A percentile compares a stretch with the other conserved stretches of the same genome.
Conservation (phyloP, 2,888 invertebrate genomes). For the Drosophila pseudotakahashii region DNA sequence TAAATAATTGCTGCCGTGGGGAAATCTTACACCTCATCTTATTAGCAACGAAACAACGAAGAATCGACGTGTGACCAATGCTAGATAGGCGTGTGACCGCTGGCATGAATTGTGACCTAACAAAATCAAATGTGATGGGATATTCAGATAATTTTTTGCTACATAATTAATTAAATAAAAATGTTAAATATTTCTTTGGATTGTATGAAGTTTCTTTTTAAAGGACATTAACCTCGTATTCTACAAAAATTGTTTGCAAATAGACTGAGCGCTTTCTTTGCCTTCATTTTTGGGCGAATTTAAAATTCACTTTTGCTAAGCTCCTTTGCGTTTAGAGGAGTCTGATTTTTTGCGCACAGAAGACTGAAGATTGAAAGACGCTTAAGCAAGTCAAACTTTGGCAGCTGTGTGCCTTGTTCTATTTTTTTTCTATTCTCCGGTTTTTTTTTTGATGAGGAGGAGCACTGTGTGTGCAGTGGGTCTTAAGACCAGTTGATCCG, state of each 20-base stretch:
- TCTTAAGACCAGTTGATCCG: constrained; percentile 29
- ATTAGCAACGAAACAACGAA: no score
- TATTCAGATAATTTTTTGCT: no score
- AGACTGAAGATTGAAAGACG: constrained; percentile 10
- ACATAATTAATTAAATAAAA: no score
- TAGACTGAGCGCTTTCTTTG: no score
- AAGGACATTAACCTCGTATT: background rate
- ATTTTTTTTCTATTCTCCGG: background rate
- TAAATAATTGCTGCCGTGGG: no score
- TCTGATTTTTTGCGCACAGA: constrained; percentile 3
- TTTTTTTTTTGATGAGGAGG: background rate
- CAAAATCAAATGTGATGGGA: no score
- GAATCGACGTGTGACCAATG: no score
- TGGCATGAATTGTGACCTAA: no score
- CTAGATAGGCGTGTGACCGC: no score
- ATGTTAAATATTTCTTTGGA: no score
- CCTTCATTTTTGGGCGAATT: no score
- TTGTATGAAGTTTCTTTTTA: background rate
- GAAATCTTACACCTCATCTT: no score
- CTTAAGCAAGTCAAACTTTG: constrained; percentile 24
- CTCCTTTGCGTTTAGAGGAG: background rate
- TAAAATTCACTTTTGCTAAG: constrained; percentile 2
- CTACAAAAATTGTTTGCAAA: background rate
- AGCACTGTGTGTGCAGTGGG: constrained; percentile 2
- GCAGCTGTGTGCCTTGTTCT: background rate